Evolutionary conservation across 2,888 invertebrate genomes (phyloP), one percentile per base, ranked within the genome.

Genomic region (Scelioninae gen. 1): DNA sequence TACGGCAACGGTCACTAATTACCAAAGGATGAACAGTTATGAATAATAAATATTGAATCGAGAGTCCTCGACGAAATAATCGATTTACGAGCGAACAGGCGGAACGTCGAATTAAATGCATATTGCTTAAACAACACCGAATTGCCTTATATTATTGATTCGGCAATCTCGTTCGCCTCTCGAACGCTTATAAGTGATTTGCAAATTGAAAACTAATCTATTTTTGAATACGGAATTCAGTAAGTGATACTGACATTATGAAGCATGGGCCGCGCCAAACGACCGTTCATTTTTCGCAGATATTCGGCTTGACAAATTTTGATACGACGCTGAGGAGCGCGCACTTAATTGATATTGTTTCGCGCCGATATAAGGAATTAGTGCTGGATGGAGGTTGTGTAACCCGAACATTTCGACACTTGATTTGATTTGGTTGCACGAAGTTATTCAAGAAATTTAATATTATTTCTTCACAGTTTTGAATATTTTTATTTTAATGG

Each of bases 91-190:
- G 23, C 23, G 23, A 51, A 71, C 68, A 63, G 65, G 60, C 65
- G 56, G 47, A 71, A 31, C 49, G 63, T 16, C 38, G 72, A 74
- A 79, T 65, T 74, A 66, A 72, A 79, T 79, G 72, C 79, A 74
- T 74, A 79, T 72, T 66, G 66, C 66, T 79, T 66, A 63, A 74
- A 74, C 71, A 72, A 66, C 72, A 51, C 40, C 60, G 16, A 45
- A 72, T 60, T 66, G 71, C 60, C 66, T 72, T 79, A 74, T 66
- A 62, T 74, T 68, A 74, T 72, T 72, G 72, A 79, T 72, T 58
- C 60, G 0, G 32, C 38, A 55, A 69, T 79, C 63, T n/a, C 56
- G n/a, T 31, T 45, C 34, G 34, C 31, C 38, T 56, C 60, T 68
- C 60, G 62, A 63, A 11, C 53, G 40, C 23, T 68, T 51, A 53